phyloP scores from a whole-genome alignment of 1,140 invertebrate genomes.

The Atta texana region DNA sequence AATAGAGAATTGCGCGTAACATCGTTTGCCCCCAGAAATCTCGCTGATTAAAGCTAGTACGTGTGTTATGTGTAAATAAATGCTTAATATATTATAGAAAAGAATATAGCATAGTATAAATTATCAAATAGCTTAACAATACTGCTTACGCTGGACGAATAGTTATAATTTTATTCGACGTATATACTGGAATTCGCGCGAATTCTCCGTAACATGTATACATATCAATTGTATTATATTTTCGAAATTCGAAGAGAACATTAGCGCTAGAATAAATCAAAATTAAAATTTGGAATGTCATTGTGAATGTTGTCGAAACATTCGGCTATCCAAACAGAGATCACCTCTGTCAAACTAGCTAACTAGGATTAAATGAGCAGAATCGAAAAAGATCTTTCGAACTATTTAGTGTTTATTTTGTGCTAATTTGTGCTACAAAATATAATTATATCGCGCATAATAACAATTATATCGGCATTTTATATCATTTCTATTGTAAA shows the following conservation, averaged over 20 bases:
- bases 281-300: slow-evolving; percentile 24
- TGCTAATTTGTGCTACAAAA: too few relatives aligned
- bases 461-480: too few relatives aligned
- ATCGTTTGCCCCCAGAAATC: slow-evolving; percentile 65
- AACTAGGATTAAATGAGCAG: too few relatives aligned
- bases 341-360: too few relatives aligned
- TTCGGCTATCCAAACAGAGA: neutral
- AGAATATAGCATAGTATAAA: slow-evolving; percentile 77
- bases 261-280: slow-evolving; percentile 22
- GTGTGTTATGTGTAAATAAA: slow-evolving; percentile 74
- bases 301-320: neutral
- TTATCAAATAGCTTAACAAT: slow-evolving; percentile 70
- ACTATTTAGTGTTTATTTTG: too few relatives aligned
- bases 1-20: slow-evolving; percentile 3
- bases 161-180: slow-evolving; percentile 18
- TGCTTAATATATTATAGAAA: slow-evolving; percentile 78
- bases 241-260: slow-evolving; percentile 1
- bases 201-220: neutral
- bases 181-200: neutral
- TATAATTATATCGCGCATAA: too few relatives aligned
- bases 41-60: slow-evolving; percentile 74
- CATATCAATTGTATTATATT: slow-evolving; percentile 2
- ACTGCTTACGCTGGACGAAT: slow-evolving; percentile 66
- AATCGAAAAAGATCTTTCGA: too few relatives aligned
- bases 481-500: too few relatives aligned